Evolutionary conservation across 2,113 vertebrate genomes (phyloP).

Genomic region (Amphilophus citrinellus): DNA sequence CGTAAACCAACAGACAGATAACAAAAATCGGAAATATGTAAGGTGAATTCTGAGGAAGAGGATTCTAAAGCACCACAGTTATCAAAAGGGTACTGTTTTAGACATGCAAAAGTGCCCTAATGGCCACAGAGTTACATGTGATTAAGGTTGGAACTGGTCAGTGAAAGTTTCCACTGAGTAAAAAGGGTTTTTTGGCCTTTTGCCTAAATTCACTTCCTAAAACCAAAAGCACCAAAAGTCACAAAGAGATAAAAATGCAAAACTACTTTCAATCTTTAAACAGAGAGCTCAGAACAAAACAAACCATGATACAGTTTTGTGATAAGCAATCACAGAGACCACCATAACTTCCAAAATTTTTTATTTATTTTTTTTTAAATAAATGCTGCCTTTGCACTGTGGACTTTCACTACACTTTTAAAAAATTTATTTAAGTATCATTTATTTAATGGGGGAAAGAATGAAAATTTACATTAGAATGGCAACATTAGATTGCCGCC

Average conservation of each 20-base stretch:
- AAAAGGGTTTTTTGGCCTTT: background rate
- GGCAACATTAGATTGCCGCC: too few relatives aligned
- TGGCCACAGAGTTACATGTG: background rate
- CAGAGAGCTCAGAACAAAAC: background rate
- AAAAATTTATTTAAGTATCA: too few relatives aligned
- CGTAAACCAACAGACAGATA: constrained; percentile 30
- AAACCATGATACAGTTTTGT: background rate
- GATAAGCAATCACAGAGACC: background rate
- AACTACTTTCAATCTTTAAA: background rate
- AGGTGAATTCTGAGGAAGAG: constrained; percentile 8
- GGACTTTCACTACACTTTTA: background rate
- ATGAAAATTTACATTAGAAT: too few relatives aligned
- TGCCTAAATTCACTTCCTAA: constrained; percentile 5
- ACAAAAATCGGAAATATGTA: background rate
- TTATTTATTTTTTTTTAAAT: too few relatives aligned
- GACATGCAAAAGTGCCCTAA: background rate
- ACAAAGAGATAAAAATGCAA: background rate
- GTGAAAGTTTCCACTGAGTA: background rate
- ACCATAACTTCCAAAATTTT: background rate
- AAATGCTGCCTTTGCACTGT: too few relatives aligned
- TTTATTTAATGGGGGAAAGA: background rate
- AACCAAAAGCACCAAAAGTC: background rate
- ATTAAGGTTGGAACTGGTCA: background rate
- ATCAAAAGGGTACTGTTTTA: background rate
- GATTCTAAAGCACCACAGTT: background rate